Evolutionary conservation across 2,888 invertebrate species (phyloP), one percentile per base, ranked within the genome.

Genomic region (Stegophylla sp.): DNA sequence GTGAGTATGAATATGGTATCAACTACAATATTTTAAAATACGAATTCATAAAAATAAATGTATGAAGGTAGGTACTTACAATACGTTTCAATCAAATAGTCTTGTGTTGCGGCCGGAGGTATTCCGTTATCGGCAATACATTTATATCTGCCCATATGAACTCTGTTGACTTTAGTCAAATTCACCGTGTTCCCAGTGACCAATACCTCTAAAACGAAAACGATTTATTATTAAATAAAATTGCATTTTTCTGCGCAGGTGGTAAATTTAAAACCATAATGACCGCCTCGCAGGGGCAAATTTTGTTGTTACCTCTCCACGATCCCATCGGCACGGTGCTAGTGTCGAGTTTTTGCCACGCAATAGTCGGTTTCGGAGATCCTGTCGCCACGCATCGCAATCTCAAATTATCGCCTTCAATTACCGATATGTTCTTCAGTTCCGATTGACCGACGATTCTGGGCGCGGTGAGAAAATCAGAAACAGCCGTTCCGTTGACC

Each of bases 111-210:
- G 28, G 92, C 89, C 0, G 96, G 96, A 59, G 93, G 91, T 85
- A 97, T 91, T 1, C 95, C 96, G 86, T 97, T 97, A 87, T 92
- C 91, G 34, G 95, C 95, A 5, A 91, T 88, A 85, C 94, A 94
- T 82, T 90, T 89, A 86, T 94, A 94, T 75, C 89, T 89, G 76
- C 93, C 94, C 87, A 92, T 93, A 85, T 93, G 93, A 86, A 90
- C 91, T 71, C 94, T 88, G 84, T 90, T 92, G 53, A 93, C 90
- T 85, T 89, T 90, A 1, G 92, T 93, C 83, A 96, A 91, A 86
- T 92, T 94, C 83, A 96, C 87, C n/a, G 91, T 90, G 82, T 91
- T 90, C 0, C 95, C 95, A 74, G 91, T 90, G 0, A 93, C 91
- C 53, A 93, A 91, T 15, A 92, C 91, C 83, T 92, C 93, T 89